Evolutionary conservation across 2,797 vertebrate genomes (phyloP).

Genomic region (Myoxocephalus aenaeus): DNA sequence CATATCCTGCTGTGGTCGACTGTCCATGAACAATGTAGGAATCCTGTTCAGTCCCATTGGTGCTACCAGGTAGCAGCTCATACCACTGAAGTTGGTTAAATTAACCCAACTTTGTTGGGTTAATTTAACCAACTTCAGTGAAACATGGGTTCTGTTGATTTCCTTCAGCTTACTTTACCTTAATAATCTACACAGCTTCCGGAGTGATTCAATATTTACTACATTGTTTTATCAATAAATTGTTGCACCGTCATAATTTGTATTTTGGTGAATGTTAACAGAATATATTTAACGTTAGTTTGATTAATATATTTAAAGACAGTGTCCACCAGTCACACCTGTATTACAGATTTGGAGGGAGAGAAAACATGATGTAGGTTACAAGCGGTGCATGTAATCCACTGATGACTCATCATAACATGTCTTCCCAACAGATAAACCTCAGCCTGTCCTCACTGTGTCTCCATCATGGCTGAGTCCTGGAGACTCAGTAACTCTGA

Average conservation of each 20-base stretch:
- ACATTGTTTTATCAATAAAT: too few species aligned
- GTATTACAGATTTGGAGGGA: neutral
- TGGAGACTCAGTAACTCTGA: conserved; percentile 57
- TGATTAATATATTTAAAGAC: neutral
- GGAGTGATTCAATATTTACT: neutral
- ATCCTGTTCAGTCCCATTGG: too few species aligned
- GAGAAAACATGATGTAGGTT: neutral
- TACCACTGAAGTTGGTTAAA: too few species aligned
- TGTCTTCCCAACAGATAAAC: conserved; percentile 11
- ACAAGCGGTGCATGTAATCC: neutral
- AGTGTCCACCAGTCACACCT: neutral
- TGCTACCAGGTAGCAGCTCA: too few species aligned
- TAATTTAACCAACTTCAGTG: neutral
- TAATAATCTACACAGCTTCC: neutral
- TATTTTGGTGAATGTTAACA: neutral
- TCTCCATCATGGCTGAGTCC: conserved; percentile 60
- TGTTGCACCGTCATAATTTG: too few species aligned
- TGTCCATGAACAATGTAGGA: too few species aligned
- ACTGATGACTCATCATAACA: neutral
- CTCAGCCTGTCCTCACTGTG: conserved; percentile 37
- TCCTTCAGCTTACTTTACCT: neutral
- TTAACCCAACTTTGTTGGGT: too few species aligned
- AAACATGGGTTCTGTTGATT: neutral
- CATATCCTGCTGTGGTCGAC: too few species aligned
- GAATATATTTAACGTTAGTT: neutral